Evolutionary conservation across 2,113 vertebrate species (phyloP).

Genomic region (Falcunculus frontatus): DNA sequence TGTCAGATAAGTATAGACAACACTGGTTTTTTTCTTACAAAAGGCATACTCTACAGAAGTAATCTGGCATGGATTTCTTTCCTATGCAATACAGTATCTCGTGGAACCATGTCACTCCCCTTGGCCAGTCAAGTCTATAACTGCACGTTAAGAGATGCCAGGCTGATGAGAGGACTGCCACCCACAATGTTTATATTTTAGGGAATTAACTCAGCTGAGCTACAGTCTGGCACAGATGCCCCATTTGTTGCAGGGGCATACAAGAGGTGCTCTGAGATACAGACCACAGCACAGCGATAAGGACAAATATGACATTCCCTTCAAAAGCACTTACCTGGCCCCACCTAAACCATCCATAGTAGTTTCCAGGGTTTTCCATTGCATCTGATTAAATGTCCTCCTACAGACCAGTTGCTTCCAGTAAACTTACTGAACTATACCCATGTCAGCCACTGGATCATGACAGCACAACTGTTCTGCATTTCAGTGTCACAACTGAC

Average conservation of each 20-base stretch:
- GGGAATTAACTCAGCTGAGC: background rate
- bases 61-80: background rate
- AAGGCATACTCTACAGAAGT: background rate
- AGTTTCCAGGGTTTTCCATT: background rate
- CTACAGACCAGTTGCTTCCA: background rate
- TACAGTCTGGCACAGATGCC: background rate
- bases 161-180: background rate
- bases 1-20: background rate
- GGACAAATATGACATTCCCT: background rate
- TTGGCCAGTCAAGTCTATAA: background rate
- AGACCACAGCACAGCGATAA: rapidly evolving
- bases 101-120: background rate
- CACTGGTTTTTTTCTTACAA: background rate
- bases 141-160: background rate
- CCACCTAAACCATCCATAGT: background rate
- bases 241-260: too few species aligned
- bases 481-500: background rate
- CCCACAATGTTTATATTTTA: background rate
- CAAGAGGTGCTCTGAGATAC: background rate
- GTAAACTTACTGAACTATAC: background rate
- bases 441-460: background rate
- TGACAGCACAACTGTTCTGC: background rate
- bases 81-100: background rate
- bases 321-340: background rate
- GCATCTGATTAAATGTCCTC: background rate